These are phyloP conservation scores for Morinoia aosen DNA, from an alignment of 2,888 invertebrate genomes.

Conservation along the genomic window DNA sequence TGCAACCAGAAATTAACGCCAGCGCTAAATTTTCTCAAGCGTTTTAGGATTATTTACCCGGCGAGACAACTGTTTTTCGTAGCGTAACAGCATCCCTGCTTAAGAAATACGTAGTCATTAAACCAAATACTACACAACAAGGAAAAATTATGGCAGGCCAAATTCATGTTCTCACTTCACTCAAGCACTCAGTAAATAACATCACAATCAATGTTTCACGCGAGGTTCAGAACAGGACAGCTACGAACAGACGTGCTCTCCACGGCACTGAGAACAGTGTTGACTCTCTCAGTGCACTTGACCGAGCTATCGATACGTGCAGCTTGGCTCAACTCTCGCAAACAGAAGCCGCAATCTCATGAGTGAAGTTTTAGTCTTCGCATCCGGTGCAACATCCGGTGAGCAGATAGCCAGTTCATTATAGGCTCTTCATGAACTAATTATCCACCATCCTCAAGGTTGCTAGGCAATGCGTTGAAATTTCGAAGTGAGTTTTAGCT, in stretches of 20 bases:
- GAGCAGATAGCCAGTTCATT: neutral
- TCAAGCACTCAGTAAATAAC: neutral
- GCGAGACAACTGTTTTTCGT: too few species aligned
- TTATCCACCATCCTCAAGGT: neutral
- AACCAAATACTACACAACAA: too few species aligned
- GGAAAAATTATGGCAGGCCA: too few species aligned
- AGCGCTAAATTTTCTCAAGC: too few species aligned
- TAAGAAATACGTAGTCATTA: too few species aligned
- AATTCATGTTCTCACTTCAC: neutral
- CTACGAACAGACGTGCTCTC: neutral
- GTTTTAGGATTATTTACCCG: too few species aligned
- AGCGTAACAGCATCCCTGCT: too few species aligned
- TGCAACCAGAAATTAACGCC: too few species aligned
- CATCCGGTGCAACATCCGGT: neutral
- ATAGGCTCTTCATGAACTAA: neutral
- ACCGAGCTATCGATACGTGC: neutral
- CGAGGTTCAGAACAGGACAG: neutral
- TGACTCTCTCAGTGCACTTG: neutral
- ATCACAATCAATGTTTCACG: neutral
- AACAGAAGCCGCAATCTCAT: neutral
- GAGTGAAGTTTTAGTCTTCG: neutral
- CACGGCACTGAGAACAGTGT: too few species aligned
- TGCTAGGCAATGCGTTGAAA: too few species aligned
- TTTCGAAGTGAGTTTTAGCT: too few species aligned
- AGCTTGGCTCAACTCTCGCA: neutral